Evolutionary conservation across 92 coral and sea anemone species (phyloP), one percentile per base, ranked within the genome.

Genomic region (Porites rus): DNA sequence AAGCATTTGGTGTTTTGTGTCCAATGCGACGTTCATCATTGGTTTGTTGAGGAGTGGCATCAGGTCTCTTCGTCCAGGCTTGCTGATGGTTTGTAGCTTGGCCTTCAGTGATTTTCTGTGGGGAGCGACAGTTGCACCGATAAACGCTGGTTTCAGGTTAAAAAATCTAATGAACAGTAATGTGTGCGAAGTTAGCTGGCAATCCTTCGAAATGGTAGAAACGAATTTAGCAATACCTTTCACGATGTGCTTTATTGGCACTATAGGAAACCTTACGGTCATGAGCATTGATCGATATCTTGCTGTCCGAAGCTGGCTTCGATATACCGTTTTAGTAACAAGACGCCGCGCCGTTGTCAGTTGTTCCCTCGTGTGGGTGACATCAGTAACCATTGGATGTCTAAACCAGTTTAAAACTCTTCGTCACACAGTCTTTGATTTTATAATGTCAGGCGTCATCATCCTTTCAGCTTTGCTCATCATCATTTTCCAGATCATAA

Each of bases 51-150:
- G 80, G 4, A 58, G 50, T 28, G 68, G 53, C 3, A 76, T 76
- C 68, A 58, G 18, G 68, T 61, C 20, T 11, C 11, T 76, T 76
- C 67, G 80, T n/a, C 80, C 80, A 24, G 80, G 80, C 18, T 51
- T 76, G 12, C 28, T 76, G 25, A 22, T 76, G 66, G 5, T 76
- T 10, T 76, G 80, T 38, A 76, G 80, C 46, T 59, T 76, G 43
- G 24, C 67, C 8, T 28, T 76, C 1, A 22, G 51, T 22, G 68
- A 76, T n/a, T 14, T 76, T 20, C 51, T 76, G 2, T 76, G 80
- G 80, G 80, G 80, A 2, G 67, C 51, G 52, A 58, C 21, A 6
- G 67, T 61, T 76, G 20, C 22, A 13, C 19, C 20, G 13, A 11
- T 61, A 10, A 6, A 22, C 52, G 13, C 68, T 14, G 54, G 10